These are phyloP conservation scores for Panthera tigris DNA, from an alignment of 2,113 vertebrate species.

Conservation along the genomic window DNA sequence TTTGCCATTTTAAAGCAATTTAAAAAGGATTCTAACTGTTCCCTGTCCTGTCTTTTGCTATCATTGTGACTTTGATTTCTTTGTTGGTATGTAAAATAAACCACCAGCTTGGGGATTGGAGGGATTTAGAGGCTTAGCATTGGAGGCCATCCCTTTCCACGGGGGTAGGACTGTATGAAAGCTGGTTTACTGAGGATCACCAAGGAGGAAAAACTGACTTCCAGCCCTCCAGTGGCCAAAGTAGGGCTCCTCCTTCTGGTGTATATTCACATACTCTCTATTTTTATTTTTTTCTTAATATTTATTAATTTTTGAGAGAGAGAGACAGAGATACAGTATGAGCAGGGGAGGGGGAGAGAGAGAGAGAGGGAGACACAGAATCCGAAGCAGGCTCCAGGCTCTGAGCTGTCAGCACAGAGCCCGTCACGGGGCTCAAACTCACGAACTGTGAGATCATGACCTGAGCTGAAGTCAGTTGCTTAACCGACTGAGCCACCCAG, in stretches of 20 bases:
- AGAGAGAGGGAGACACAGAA: too few species aligned
- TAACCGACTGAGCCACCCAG: too few species aligned
- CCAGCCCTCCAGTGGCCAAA: neutral
- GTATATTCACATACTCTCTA: neutral
- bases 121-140: neutral
- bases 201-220: neutral
- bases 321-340: too few species aligned
- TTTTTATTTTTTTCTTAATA: too few species aligned
- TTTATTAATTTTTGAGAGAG: too few species aligned
- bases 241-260: neutral
- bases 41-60: slow-evolving; percentile 2
- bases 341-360: too few species aligned
- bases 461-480: too few species aligned
- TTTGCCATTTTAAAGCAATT: slow-evolving; percentile 26
- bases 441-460: too few species aligned
- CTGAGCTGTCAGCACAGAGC: too few species aligned
- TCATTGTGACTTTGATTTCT: slow-evolving; percentile 36
- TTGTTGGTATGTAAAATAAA: slow-evolving; percentile 30
- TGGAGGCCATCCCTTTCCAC: neutral
- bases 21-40: slow-evolving; percentile 18
- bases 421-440: too few species aligned
- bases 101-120: neutral
- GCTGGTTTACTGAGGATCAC: neutral
- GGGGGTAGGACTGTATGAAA: neutral
- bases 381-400: too few species aligned